Percentiles rank a stretch among this genome's conserved stretches.
phyloP scores from a whole-genome alignment of 2,113 vertebrate genomes.

The Parus major region DNA sequence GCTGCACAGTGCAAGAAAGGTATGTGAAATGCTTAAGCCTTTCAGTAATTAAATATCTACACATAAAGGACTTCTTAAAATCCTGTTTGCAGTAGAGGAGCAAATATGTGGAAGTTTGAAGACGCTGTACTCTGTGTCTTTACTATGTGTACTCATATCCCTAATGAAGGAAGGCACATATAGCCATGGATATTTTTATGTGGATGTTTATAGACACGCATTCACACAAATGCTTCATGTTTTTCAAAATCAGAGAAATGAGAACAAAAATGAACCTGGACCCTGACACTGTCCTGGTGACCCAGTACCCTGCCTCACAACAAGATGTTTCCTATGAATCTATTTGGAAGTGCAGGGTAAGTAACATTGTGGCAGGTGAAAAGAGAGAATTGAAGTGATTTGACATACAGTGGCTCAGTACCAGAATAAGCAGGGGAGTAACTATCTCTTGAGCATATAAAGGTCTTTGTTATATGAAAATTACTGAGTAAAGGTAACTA shows the following conservation, averaged over 20 bases:
- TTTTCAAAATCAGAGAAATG: slow-evolving; percentile 64
- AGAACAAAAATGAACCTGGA: slow-evolving; percentile 67
- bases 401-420: not conserved
- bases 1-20: slow-evolving; percentile 73
- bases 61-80: not conserved
- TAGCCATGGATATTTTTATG: not conserved
- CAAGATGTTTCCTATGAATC: not conserved
- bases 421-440: not conserved
- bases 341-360: slow-evolving; percentile 54
- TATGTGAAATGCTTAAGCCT: slow-evolving; percentile 33
- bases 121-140: not conserved
- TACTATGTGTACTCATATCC: not conserved
- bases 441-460: not conserved
- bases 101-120: not conserved
- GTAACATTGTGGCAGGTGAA: not conserved
- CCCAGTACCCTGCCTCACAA: not conserved
- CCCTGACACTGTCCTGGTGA: slow-evolving; percentile 12
- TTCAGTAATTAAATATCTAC: not conserved
- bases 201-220: not conserved
- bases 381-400: not conserved
- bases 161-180: not conserved
- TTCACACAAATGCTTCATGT: not conserved
- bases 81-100: not conserved
- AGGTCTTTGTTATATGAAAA: not conserved
- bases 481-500: not conserved